Evolutionary conservation across 1,140 invertebrate species (phyloP), one percentile per base, ranked within the genome.

Genomic region (Panagrolaimus sp.): DNA sequence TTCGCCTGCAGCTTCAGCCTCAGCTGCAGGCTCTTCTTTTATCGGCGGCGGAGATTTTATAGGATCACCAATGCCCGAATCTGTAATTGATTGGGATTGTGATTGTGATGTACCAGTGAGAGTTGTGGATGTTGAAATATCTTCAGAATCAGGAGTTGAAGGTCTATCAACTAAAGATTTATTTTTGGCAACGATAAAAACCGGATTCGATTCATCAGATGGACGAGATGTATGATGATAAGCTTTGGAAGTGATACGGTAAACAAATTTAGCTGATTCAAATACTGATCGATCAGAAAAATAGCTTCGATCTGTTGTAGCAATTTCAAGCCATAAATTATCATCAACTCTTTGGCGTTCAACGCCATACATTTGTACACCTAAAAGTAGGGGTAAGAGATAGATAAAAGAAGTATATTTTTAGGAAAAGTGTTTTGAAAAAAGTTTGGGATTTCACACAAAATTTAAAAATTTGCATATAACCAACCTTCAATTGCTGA

Each of bases 231-330:
- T 65, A n/a, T 52, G 64, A 8, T 43, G 21, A 24, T 65, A 52
- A 55, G 63, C 67, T 12, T 65, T 73, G 7, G 73, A 62, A n/a
- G 63, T 73, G 17, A 78, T 65, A 24, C 77, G 76, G 55, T 78
- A 78, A 24, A 52, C 38, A 64, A 73, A 78, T 26, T 21, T 55
- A 14, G 32, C 62, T 15, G 66, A 52, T 63, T 73, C 72, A 28
- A 68, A 43, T 21, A 73, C 48, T 24, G 72, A 73, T 45, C 72
- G 63, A 62, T 73, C 72, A 38, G 62, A 46, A 43, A 73, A 73
- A 17, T 38, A 43, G 43, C 44, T 73, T 64, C 71, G 66, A 28
- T 73, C 72, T 32, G 65, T 66, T 26, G 74, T 73, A 28, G 68
- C 69, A 43, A 73, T 67, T 64, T 73, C 72, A 46, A 73, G 64